Conservation (phyloP, 2,113 vertebrate species). For the Crocuta crocuta region DNA sequence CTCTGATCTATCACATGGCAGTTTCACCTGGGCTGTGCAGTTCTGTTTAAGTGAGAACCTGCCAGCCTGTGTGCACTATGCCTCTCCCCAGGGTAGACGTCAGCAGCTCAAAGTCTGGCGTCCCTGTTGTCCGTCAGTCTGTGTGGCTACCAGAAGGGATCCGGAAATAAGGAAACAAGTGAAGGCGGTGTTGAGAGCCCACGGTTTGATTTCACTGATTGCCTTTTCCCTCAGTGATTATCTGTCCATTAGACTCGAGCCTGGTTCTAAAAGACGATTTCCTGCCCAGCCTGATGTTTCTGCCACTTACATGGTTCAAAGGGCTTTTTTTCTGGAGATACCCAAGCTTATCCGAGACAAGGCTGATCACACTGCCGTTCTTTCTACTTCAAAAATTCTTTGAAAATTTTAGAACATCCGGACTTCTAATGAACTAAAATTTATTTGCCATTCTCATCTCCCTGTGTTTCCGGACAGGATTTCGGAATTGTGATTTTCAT, state of each 20-base stretch:
- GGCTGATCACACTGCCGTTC: not conserved
- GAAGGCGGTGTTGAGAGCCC: not conserved
- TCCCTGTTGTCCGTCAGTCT: not conserved
- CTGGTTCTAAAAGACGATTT: constrained; percentile 49
- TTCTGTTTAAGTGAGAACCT: constrained; percentile 38
- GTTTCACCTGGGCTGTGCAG: not conserved
- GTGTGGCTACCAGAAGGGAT: not conserved
- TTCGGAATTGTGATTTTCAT: not conserved
- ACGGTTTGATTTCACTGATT: constrained; percentile 2
- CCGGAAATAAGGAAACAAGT: not conserved
- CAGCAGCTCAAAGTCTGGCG: not conserved
- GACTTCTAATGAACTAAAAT: constrained; percentile 22
- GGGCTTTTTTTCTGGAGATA: constrained; percentile 14
- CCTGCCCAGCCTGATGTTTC: not conserved
- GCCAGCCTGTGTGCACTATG: not conserved
- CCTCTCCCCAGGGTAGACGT: not conserved
- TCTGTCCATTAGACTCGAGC: constrained; percentile 4
- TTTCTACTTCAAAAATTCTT: constrained; percentile 53
- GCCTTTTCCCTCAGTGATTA: not conserved
- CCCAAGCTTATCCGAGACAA: not conserved
- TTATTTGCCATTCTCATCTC: not conserved
- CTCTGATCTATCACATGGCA: not conserved
- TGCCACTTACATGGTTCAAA: not conserved
- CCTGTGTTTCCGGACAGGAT: not conserved
- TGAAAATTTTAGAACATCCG: not conserved